Evolutionary conservation across 1,140 invertebrate genomes (phyloP), one percentile per base, ranked within the genome.

Genomic region (Argopecten irradians): DNA sequence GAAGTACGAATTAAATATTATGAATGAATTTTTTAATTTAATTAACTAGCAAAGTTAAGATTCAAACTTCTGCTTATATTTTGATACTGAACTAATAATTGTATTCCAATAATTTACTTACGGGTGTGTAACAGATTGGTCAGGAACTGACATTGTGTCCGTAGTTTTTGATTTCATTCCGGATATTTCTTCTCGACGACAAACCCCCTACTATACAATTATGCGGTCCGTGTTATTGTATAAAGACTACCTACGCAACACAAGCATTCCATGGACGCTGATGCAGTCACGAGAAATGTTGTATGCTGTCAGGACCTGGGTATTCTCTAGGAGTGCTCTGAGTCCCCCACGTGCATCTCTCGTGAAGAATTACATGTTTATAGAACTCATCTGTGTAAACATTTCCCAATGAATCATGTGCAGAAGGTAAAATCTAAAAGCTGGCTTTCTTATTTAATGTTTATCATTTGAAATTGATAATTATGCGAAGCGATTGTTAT

Each of bases 301-400:
- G 55, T 28, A 71, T 71, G 55, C 22, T n/a, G 28, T 71, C 55
- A 71, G 5, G 5, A 11, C 7, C 55, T 71, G 14, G 28, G n/a
- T 46, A 46, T 14, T 71, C 7, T n/a, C 28, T 11, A 28, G 55
- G 55, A 71, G 55, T 71, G 55, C 13, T 71, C 43, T 16, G 2
- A 46, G 43, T 19, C 16, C 55, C 55, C n/a, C 22, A 28, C n/a
- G 2, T n/a, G 55, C 8, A 8, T n/a, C 55, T n/a, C 55, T 71
- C 55, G 22, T 28, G 55, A 28, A n/a, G 22, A 71, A 71, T 71
- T 71, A n/a, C 55, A 71, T 71, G n/a, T 71, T 71, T 71, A 11
- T 28, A 71, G n/a, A n/a, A 71, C n/a, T 71, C 55, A 71, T 71
- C 55, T 71, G 55, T 71, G 55, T 71, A 71, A 71, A 71, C n/a